A percentile compares a stretch with the other conserved stretches of the same genome.
Conservation (phyloP, 2,888 invertebrate species). For the Leptinotarsa juncta region DNA sequence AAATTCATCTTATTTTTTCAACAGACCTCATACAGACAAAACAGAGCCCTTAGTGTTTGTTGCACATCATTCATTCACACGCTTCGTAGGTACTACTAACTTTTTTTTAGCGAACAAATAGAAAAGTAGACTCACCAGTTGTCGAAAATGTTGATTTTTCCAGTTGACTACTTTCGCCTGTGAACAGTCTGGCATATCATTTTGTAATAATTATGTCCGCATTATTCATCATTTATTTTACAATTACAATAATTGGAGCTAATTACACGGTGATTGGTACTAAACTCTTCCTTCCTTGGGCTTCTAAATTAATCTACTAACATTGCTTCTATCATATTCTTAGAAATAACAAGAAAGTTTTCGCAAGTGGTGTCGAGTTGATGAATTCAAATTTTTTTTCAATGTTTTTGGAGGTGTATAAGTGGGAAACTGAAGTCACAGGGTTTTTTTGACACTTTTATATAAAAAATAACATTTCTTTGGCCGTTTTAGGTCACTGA, state of each 20-base stretch:
- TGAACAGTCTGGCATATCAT: slow-evolving; percentile 25
- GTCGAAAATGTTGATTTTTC: slow-evolving; percentile 4
- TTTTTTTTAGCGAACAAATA: slow-evolving; percentile 3
- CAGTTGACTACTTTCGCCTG: slow-evolving; percentile 9
- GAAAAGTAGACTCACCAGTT: slow-evolving; percentile 11
- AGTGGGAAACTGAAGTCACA: too few relatives aligned
- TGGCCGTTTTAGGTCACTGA: too few relatives aligned
- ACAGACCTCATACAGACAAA: background rate
- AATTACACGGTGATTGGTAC: slow-evolving; percentile 4
- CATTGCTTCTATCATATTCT: background rate
- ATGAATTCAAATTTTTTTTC: too few relatives aligned
- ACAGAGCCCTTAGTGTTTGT: background rate
- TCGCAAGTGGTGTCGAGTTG: too few relatives aligned
- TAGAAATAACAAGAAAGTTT: background rate
- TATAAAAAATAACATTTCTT: too few relatives aligned
- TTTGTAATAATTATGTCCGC: slow-evolving; percentile 26
- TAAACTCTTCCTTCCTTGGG: background rate
- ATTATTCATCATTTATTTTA: slow-evolving; percentile 34
- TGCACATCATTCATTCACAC: slow-evolving; percentile 12
- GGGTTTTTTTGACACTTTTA: too few relatives aligned
- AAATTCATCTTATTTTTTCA: too few relatives aligned
- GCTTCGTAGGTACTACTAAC: slow-evolving; percentile 10
- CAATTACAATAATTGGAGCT: slow-evolving; percentile 21
- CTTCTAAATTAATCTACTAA: background rate
- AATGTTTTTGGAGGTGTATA: too few relatives aligned